Evolutionary conservation across 2,797 vertebrate genomes (phyloP), one percentile per base, ranked within the genome.

Genomic region (Acanthornis magna): DNA sequence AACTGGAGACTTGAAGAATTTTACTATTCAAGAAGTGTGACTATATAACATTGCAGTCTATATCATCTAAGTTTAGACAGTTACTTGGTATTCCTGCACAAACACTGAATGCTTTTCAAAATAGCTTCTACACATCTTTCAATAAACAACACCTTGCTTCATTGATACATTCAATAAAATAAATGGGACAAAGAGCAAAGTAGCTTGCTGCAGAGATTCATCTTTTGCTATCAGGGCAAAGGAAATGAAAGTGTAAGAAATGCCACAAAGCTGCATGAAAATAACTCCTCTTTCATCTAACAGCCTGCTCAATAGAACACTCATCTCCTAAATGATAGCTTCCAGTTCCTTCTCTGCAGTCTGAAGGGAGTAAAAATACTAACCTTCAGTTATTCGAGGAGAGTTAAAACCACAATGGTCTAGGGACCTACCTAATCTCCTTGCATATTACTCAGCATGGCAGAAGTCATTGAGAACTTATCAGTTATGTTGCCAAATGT

Each of bases 231-330:
- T 70, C 45, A 75, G 15, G 32, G 58, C 12, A 93, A 76, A 73
- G 67, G 70, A 91, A 95, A 96, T 90, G 38, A 53, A 90, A 85
- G 53, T 42, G 26, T 53, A 94, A 74, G 57, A 90, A 91, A 77
- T 61, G 19, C 34, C 63, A 79, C 10, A 13, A 91, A 92, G 67
- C 48, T 85, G 11, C 45, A 45, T 57, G 63, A 79, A 87, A 95
- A 85, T 76, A 78, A 85, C 47, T 86, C 21, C 32, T 74, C 18
- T 86, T 85, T 86, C 78, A 75, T 83, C 62, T 76, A 87, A 82
- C 29, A 76, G 15, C 32, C 45, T 55, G 23, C 22, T 91, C 60
- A 76, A 76, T 15, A 73, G 63, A 85, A 62, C 48, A 85, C 25
- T 86, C 50, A 61, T 81, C 45, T 91, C 30, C 40, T 72, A 70